A percentile compares a stretch with the other conserved stretches of the same genome.
phyloP scores from a whole-genome alignment of 92 coral and sea anemone species.

The Actinostola sp. region DNA sequence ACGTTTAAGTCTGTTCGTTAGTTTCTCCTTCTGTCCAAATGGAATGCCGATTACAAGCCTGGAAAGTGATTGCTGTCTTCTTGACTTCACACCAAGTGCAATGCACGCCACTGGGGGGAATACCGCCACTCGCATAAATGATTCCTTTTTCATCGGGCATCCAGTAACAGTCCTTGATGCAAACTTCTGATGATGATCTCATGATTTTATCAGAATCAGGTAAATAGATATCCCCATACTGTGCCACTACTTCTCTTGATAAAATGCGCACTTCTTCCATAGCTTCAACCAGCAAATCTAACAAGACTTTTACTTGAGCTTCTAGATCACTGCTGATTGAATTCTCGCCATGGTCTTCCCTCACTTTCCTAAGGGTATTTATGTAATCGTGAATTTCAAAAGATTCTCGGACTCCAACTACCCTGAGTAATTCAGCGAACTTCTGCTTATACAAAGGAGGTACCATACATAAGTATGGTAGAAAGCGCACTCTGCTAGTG shows the following conservation, averaged over 20 bases:
- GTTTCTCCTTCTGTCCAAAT: constrained; percentile 80
- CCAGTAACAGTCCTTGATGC: constrained; percentile 76
- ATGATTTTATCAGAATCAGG: constrained; percentile 60
- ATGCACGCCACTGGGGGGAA: constrained; percentile 23
- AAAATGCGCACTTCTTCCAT: not conserved
- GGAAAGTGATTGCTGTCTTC: constrained; percentile 62
- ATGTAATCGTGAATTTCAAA: constrained; percentile 58
- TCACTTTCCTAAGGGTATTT: constrained; percentile 30
- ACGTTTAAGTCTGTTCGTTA: constrained; percentile 68
- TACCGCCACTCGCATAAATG: constrained; percentile 39
- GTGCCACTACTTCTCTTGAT: not conserved
- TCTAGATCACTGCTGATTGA: constrained; percentile 10
- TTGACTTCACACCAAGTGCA: constrained; percentile 65
- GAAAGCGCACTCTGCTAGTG: constrained; percentile 25
- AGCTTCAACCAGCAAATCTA: not conserved
- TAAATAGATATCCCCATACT: constrained; percentile 24
- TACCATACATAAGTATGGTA: constrained; percentile 60
- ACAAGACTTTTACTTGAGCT: not conserved
- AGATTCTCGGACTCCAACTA: constrained; percentile 43
- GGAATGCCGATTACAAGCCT: constrained; percentile 41
- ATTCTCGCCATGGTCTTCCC: not conserved
- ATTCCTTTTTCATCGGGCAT: constrained; percentile 60
- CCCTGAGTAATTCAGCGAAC: constrained; percentile 35
- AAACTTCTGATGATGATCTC: constrained; percentile 43
- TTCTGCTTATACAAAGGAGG: constrained; percentile 13